These are phyloP conservation scores for Samia ricini DNA, from an alignment of 1,140 invertebrate species.

Conservation along the genomic window DNA sequence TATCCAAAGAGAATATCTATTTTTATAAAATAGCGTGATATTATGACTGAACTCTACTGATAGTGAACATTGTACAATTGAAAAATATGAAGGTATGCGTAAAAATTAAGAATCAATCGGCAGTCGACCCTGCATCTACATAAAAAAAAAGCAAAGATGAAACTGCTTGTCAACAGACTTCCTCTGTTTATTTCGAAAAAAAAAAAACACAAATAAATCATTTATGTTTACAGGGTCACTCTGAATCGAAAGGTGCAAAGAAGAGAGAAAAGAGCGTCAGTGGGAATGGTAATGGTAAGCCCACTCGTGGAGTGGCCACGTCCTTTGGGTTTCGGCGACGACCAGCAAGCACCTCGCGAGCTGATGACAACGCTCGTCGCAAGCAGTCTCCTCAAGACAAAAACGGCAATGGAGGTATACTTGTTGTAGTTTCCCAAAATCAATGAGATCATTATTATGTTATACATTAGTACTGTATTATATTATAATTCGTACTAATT, in stretches of 20 bases:
- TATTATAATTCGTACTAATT: neutral
- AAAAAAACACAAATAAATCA: neutral
- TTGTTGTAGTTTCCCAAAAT: neutral
- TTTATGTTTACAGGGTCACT: conserved; percentile 62
- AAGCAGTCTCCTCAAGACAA: conserved; percentile 62
- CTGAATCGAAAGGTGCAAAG: conserved; percentile 78
- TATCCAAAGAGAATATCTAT: no score
- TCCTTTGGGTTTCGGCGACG: conserved; percentile 84
- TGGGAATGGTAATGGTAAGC: conserved; percentile 57
- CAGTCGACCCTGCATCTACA: no score
- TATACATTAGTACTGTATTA: neutral
- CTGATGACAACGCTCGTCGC: conserved; percentile 61
- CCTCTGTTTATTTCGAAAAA: no score
- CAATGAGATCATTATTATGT: neutral
- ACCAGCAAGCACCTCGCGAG: conserved; percentile 77
- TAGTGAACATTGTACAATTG: no score
- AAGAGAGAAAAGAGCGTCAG: conserved; percentile 75
- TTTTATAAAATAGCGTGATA: no score
- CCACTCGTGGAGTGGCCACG: conserved; percentile 81
- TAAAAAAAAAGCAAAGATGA: no score
- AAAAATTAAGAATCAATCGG: no score
- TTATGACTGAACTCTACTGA: no score
- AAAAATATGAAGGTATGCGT: no score
- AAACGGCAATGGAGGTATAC: conserved; percentile 73
- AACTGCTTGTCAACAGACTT: no score